These are phyloP conservation scores for Callorhinus ursinus DNA, from an alignment of 2,113 vertebrate genomes.

Conservation along the genomic window DNA sequence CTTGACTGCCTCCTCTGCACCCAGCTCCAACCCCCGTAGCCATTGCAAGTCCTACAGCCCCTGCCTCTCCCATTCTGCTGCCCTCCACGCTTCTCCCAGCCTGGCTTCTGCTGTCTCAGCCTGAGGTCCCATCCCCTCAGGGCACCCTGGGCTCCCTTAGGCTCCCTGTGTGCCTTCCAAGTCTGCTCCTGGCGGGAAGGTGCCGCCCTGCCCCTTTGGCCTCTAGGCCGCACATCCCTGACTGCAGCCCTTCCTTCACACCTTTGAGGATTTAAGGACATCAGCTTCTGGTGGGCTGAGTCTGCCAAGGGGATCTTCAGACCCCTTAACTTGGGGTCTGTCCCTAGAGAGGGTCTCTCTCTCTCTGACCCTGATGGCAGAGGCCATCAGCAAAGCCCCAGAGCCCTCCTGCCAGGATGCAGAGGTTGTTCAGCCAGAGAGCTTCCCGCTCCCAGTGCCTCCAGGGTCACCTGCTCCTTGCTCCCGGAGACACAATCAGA, in stretches of 20 bases:
- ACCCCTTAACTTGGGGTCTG: neutral
- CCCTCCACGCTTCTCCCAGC: neutral
- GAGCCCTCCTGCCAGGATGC: neutral
- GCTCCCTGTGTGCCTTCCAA: neutral
- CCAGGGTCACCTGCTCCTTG: slow-evolving; percentile 76
- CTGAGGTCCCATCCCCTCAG: neutral
- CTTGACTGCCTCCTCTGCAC: neutral
- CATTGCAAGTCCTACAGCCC: neutral
- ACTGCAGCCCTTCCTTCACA: slow-evolving; percentile 67
- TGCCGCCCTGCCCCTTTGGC: neutral
- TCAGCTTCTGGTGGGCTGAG: slow-evolving; percentile 19
- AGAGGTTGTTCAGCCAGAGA: neutral
- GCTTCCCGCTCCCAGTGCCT: slow-evolving; percentile 29
- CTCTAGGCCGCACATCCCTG: slow-evolving; percentile 20
- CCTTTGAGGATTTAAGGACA: slow-evolving; percentile 64
- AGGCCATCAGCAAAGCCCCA: neutral
- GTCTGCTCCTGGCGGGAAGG: neutral
- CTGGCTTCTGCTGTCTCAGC: neutral
- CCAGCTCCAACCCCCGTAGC: neutral
- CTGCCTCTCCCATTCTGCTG: neutral
- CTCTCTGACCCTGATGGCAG: neutral
- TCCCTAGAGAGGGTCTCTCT: neutral
- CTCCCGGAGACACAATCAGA: neutral
- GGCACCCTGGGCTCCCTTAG: neutral
- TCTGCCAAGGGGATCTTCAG: neutral